A percentile compares a stretch with the other conserved stretches of the same genome.
These are phyloP conservation scores for Pelobates cultripes DNA, from an alignment of 2,797 vertebrate species.

Conservation along the genomic window DNA sequence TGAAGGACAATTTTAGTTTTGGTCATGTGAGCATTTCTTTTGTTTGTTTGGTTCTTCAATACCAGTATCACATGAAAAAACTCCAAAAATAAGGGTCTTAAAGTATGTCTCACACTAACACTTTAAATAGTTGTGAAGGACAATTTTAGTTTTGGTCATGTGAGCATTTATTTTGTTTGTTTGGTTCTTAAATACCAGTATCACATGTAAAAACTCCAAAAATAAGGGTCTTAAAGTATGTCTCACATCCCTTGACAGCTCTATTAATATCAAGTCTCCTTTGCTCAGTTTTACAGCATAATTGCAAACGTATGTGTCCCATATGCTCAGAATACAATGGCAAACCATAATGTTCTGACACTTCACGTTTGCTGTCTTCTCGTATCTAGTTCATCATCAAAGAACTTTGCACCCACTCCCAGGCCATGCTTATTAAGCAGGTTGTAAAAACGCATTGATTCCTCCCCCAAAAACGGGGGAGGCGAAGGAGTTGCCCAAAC, in stretches of 20 bases:
- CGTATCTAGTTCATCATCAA: constrained; percentile 4
- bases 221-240: background rate
- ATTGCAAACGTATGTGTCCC: background rate
- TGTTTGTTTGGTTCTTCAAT: no score
- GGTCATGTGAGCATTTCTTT: no score
- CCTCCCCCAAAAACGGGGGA: background rate
- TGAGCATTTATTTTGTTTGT: no score
- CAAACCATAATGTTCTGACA: background rate
- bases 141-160: no score
- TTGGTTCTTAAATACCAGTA: no score
- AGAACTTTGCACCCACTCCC: background rate
- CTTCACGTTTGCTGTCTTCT: background rate
- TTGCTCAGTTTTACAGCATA: background rate
- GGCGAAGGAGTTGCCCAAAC: background rate
- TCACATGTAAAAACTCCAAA: no score
- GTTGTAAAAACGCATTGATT: background rate
- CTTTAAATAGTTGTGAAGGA: no score
- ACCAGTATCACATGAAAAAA: no score
- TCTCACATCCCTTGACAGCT: no score
- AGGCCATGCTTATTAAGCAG: constrained; percentile 14
- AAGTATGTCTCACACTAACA: no score
- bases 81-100: no score
- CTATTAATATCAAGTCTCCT: background rate
- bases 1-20: no score
- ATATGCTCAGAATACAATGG: background rate